These are phyloP conservation scores for Sarcophaga bullata DNA, from an alignment of 1,140 invertebrate genomes.

Conservation along the genomic window DNA sequence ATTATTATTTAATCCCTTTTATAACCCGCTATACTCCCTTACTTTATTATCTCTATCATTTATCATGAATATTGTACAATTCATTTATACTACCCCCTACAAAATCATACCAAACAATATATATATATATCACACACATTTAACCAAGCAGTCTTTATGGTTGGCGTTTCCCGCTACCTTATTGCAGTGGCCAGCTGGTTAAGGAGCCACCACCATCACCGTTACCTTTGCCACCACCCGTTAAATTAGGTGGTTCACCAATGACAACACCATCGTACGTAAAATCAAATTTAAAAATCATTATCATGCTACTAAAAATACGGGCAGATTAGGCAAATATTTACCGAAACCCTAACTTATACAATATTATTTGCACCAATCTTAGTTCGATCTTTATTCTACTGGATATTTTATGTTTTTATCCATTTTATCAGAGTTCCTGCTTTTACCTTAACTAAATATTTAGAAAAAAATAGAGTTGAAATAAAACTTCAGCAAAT, in stretches of 20 bases:
- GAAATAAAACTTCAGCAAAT: too few species aligned
- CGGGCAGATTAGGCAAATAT: too few species aligned
- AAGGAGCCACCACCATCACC: slow-evolving; percentile 81
- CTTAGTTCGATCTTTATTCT: too few species aligned
- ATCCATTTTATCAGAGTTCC: too few species aligned
- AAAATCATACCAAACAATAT: slow-evolving; percentile 38
- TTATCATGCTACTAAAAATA: too few species aligned
- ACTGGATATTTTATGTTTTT: too few species aligned
- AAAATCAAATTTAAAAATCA: too few species aligned
- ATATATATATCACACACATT: slow-evolving; percentile 51
- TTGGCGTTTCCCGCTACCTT: slow-evolving; percentile 92
- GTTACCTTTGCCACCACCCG: slow-evolving; percentile 77
- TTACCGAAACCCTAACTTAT: too few species aligned
- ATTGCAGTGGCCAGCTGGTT: slow-evolving; percentile 83
- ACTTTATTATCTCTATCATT: neutral
- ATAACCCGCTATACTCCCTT: neutral
- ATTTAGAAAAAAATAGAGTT: too few species aligned
- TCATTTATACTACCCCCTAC: neutral
- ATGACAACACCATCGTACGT: slow-evolving; percentile 76
- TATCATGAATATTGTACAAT: slow-evolving; percentile 1
- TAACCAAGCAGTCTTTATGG: slow-evolving; percentile 83
- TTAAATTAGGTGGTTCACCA: slow-evolving; percentile 76
- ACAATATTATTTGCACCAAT: too few species aligned
- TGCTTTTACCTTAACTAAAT: too few species aligned
- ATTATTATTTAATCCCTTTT: too few species aligned